Evolutionary conservation across 2,113 vertebrate genomes (phyloP).

Genomic region (Salvator merianae): DNA sequence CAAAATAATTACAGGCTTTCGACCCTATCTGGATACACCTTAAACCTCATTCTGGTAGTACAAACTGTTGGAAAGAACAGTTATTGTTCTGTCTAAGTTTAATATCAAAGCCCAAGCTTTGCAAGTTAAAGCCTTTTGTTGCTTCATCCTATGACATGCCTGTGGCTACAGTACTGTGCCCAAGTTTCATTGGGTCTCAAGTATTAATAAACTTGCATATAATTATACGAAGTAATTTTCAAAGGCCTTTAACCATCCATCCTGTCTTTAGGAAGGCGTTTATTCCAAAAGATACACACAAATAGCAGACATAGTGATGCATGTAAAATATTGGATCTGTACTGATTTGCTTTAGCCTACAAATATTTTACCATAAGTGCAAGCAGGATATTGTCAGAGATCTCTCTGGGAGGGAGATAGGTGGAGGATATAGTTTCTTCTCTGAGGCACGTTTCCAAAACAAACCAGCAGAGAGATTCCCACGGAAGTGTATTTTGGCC

Average conservation of each 20-base stretch:
- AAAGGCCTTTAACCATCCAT: not conserved
- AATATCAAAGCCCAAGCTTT: not conserved
- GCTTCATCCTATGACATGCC: not conserved
- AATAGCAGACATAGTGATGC: not conserved
- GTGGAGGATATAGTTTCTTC: not conserved
- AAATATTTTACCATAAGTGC: not conserved
- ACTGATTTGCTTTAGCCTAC: too few species aligned
- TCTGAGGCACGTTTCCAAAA: slow-evolving; percentile 11
- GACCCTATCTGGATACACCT: too few species aligned
- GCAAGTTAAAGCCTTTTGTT: not conserved
- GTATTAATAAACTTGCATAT: not conserved
- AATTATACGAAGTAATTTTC: not conserved
- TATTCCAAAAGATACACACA: not conserved
- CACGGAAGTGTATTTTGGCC: slow-evolving; percentile 36
- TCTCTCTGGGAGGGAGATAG: not conserved
- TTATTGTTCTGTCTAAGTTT: not conserved
- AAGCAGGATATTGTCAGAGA: not conserved
- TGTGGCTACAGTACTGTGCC: not conserved
- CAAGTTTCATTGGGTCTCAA: not conserved
- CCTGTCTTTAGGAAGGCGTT: not conserved
- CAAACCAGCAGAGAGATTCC: slow-evolving; percentile 21
- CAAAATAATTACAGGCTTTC: too few species aligned
- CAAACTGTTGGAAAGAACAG: not conserved
- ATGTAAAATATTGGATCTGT: not conserved
- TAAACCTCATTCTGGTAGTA: not conserved